These are phyloP conservation scores for Eonycteris spelaea DNA, from an alignment of 2,113 vertebrate species.

Conservation along the genomic window DNA sequence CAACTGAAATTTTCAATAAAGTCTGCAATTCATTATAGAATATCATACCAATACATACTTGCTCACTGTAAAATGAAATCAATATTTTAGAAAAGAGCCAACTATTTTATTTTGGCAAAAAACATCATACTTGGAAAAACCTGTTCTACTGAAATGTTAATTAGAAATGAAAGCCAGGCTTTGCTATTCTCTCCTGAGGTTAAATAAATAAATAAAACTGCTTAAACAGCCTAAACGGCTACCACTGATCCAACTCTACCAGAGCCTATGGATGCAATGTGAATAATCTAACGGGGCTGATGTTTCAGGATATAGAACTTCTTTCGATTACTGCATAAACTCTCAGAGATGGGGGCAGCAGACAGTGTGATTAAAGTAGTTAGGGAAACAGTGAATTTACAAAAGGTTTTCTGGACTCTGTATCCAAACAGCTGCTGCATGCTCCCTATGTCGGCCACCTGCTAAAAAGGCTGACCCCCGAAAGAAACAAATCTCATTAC, in stretches of 20 bases:
- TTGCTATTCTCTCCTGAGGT: slow-evolving; percentile 13
- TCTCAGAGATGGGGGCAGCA: neutral
- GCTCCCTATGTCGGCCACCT: slow-evolving; percentile 70
- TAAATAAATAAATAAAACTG: neutral
- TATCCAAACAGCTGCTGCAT: neutral
- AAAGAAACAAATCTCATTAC: slow-evolving; percentile 75
- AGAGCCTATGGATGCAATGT: neutral
- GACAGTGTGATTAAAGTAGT: slow-evolving; percentile 43
- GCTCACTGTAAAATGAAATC: slow-evolving; percentile 28
- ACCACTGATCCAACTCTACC: neutral
- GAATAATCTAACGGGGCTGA: neutral
- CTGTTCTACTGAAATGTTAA: slow-evolving; percentile 43
- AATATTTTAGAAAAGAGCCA: neutral
- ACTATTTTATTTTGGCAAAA: slow-evolving; percentile 60
- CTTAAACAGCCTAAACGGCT: slow-evolving; percentile 21
- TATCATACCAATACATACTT: neutral
- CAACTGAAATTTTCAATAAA: neutral
- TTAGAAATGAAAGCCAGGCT: slow-evolving; percentile 37
- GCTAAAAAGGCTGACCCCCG: slow-evolving; percentile 74
- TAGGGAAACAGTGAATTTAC: neutral
- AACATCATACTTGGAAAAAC: slow-evolving; percentile 20
- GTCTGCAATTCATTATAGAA: neutral
- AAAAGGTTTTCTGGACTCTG: slow-evolving; percentile 46
- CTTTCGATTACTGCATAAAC: slow-evolving; percentile 23
- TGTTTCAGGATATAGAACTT: neutral